These are phyloP conservation scores for Lanistes nyassanus DNA, from an alignment of 1,140 invertebrate species.

Conservation along the genomic window DNA sequence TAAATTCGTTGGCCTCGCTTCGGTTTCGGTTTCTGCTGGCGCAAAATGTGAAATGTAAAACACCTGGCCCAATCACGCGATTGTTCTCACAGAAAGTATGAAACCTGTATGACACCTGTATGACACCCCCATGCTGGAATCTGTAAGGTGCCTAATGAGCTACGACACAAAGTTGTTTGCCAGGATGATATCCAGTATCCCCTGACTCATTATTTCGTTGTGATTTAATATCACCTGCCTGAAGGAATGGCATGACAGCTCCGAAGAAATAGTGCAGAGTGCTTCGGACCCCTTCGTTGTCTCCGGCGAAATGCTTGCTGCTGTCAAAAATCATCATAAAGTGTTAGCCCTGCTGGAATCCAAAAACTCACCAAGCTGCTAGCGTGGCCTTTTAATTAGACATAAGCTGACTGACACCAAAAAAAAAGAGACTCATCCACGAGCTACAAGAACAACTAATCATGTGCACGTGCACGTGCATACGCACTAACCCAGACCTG, in stretches of 20 bases:
- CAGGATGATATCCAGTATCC: no score
- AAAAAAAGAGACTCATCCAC: background rate
- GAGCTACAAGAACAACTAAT: background rate
- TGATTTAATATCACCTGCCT: constrained; percentile 36
- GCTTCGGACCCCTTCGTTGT: constrained; percentile 42
- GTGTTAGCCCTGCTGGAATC: background rate
- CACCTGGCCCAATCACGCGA: no score
- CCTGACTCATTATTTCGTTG: background rate
- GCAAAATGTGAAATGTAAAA: no score
- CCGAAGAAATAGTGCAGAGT: constrained; percentile 60
- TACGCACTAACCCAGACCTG: background rate
- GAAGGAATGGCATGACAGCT: constrained; percentile 59
- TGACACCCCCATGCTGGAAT: no score
- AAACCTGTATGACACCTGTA: no score
- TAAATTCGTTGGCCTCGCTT: no score
- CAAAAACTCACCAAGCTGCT: background rate
- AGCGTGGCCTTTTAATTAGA: background rate
- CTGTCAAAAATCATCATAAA: constrained; percentile 8
- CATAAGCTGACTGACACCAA: background rate
- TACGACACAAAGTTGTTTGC: no score
- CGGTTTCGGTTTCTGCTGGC: no score
- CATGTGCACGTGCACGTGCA: background rate
- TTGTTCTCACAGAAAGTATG: no score
- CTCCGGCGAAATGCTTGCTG: constrained; percentile 44
- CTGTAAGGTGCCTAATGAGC: no score